These are phyloP conservation scores for Ceratothoa steindachneri DNA, from an alignment of 2,888 invertebrate species.

Conservation along the genomic window DNA sequence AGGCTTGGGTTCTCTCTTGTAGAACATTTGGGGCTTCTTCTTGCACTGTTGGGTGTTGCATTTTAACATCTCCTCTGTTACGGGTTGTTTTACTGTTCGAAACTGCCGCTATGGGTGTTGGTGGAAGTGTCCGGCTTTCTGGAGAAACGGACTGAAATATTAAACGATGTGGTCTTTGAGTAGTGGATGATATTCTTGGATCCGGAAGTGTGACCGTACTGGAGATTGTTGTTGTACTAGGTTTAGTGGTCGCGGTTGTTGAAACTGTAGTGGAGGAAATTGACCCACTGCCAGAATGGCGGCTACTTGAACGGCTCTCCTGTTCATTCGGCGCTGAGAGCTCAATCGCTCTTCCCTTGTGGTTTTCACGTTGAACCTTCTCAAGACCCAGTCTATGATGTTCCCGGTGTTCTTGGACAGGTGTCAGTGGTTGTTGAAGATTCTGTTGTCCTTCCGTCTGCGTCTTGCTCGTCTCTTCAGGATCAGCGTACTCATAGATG, in stretches of 20 bases:
- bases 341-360: background rate
- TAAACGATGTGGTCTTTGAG: background rate
- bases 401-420: background rate
- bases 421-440: too few species aligned
- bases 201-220: background rate
- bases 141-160: constrained; percentile 8
- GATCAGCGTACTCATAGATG: constrained; percentile 25
- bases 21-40: background rate
- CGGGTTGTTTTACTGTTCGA: background rate
- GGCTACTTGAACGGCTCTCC: background rate
- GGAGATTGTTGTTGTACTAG: constrained; percentile 19
- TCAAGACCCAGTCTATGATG: background rate
- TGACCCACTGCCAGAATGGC: background rate
- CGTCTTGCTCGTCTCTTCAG: constrained; percentile 5
- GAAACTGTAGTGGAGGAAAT: background rate
- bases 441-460: background rate
- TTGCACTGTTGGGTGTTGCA: background rate
- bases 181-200: background rate
- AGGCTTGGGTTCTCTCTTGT: background rate
- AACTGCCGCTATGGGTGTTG: constrained; percentile 15
- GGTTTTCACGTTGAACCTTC: background rate
- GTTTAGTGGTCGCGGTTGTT: constrained; percentile 12
- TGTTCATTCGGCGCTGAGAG: background rate
- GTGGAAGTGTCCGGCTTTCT: background rate
- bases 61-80: background rate